Percentiles rank a stretch among this genome's conserved stretches.
phyloP scores from a whole-genome alignment of 2,113 vertebrate species.

The Baryphthengus martii region DNA sequence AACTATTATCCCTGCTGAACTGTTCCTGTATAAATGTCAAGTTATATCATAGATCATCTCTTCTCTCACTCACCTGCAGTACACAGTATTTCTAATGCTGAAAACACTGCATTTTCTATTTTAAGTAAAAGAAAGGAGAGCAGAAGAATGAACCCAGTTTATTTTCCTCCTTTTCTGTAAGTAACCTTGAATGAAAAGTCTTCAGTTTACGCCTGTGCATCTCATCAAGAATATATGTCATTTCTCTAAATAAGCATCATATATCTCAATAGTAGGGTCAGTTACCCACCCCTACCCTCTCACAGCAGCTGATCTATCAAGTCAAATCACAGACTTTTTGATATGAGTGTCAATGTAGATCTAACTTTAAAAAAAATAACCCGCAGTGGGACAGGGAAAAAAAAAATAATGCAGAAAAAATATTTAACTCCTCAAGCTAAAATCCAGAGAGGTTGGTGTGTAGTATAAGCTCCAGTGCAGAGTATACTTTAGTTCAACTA shows the following conservation, averaged over 20 bases:
- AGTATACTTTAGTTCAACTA: background rate
- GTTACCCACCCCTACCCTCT: background rate
- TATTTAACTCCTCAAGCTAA: background rate
- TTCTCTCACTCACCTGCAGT: background rate
- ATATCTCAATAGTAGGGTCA: constrained; percentile 56
- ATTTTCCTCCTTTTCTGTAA: background rate
- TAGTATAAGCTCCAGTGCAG: background rate
- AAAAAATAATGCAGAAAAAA: background rate
- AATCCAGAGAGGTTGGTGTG: background rate
- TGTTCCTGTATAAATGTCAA: background rate
- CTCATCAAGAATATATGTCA: constrained; percentile 41
- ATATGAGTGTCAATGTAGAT: constrained; percentile 33
- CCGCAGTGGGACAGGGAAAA: background rate
- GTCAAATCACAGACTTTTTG: constrained; percentile 23
- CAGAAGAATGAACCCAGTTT: background rate
- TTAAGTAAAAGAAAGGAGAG: background rate
- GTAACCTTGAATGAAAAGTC: constrained; percentile 47
- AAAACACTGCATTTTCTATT: background rate
- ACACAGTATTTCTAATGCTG: background rate
- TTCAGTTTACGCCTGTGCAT: background rate
- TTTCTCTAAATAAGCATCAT: constrained; percentile 54
- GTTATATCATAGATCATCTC: background rate
- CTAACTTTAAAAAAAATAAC: constrained; percentile 28
- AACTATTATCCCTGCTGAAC: background rate
- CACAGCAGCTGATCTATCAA: constrained; percentile 44